A percentile compares a stretch with the other conserved stretches of the same genome.
phyloP scores from a whole-genome alignment of 2,113 vertebrate genomes.

The Chroicocephalus ridibundus region DNA sequence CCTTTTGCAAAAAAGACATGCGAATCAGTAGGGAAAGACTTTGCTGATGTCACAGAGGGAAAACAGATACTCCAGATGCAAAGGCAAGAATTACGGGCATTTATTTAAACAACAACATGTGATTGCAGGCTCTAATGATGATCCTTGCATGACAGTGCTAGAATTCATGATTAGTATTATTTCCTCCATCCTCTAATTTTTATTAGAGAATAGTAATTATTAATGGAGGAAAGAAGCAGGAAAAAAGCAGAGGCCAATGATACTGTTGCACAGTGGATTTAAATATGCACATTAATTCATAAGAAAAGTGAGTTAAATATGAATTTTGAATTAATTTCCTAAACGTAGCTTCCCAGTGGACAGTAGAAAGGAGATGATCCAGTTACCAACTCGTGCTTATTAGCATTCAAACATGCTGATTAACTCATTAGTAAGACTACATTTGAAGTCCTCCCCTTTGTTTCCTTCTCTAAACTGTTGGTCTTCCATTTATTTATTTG shows the following conservation, averaged over 20 bases:
- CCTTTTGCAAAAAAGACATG: background rate
- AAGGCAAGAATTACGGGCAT: slow-evolving; percentile 18
- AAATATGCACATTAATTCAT: slow-evolving; percentile 46
- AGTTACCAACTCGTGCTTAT: slow-evolving; percentile 35
- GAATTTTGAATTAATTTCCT: slow-evolving; percentile 14
- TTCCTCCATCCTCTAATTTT: slow-evolving; percentile 53
- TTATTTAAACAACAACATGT: slow-evolving; percentile 23
- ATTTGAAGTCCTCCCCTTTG: background rate
- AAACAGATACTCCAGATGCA: background rate
- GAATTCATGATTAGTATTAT: slow-evolving; percentile 43
- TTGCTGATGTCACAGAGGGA: background rate
- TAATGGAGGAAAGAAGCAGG: slow-evolving; percentile 13
- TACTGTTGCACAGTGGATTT: background rate
- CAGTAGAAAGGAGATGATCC: slow-evolving; percentile 43
- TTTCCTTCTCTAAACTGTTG: slow-evolving; percentile 15
- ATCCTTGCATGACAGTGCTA: background rate
- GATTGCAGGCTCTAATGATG: slow-evolving; percentile 10
- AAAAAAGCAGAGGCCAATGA: slow-evolving; percentile 8
- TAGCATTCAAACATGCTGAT: slow-evolving; percentile 47
- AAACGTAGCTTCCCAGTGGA: slow-evolving; percentile 55
- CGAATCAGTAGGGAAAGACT: background rate
- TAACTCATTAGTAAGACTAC: slow-evolving; percentile 58
- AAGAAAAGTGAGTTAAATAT: slow-evolving; percentile 13
- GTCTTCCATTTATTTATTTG: background rate
- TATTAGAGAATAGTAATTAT: slow-evolving; percentile 54